phyloP scores from a whole-genome alignment of 2,113 vertebrate genomes.

The Hirundichthys speculiger region DNA sequence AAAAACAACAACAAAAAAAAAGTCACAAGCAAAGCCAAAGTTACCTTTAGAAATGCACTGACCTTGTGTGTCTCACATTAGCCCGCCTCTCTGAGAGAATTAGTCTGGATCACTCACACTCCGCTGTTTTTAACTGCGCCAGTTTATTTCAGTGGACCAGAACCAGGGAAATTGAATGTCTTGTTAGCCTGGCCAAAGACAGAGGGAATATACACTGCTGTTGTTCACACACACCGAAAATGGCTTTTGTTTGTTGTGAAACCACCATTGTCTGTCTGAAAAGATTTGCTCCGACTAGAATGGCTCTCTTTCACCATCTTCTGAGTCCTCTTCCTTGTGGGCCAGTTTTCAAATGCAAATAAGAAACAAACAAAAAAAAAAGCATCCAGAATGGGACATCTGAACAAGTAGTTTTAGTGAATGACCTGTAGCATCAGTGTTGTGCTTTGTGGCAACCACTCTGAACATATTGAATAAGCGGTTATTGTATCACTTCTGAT shows the following conservation, averaged over 20 bases:
- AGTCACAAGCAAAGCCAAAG: constrained; percentile 55
- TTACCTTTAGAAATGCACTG: constrained; percentile 64
- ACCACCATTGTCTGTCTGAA: constrained; percentile 31
- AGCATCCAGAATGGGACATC: not conserved
- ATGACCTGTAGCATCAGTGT: constrained; percentile 16
- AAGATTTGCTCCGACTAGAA: constrained; percentile 40
- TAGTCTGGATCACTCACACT: constrained; percentile 56
- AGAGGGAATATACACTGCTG: constrained; percentile 48
- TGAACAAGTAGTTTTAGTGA: constrained; percentile 1
- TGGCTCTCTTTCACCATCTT: constrained; percentile 11
- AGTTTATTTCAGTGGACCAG: constrained; percentile 59
- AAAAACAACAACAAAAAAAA: constrained; percentile 32
- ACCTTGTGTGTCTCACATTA: constrained; percentile 68
- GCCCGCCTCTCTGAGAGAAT: constrained; percentile 52
- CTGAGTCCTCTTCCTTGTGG: constrained; percentile 7
- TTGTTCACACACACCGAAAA: constrained; percentile 34
- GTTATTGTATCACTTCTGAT: constrained; percentile 37
- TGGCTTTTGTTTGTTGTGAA: constrained; percentile 4
- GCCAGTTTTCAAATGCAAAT: constrained; percentile 17
- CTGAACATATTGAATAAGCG: no score
- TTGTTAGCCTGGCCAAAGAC: constrained; percentile 40
- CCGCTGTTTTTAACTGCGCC: constrained; percentile 38
- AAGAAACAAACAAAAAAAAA: constrained; percentile 8
- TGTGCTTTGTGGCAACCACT: constrained; percentile 19
- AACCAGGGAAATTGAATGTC: constrained; percentile 52